Base-by-base conservation (phyloP, 92 coral and sea anemone species). In the Bergia puertoricense region DNA sequence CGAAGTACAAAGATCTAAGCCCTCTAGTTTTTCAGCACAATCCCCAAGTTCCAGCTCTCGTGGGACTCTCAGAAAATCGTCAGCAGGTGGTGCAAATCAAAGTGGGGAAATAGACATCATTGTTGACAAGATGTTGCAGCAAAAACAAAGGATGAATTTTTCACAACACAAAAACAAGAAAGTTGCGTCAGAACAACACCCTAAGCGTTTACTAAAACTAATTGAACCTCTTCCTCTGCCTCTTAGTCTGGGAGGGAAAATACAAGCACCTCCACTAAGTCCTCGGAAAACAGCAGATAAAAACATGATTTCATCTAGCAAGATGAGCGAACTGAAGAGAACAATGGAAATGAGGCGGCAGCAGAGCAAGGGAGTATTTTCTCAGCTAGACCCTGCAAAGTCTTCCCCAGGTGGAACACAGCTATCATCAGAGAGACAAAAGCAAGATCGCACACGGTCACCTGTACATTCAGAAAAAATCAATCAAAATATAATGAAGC, bases 221-320 rank as follows among this genome's bases (percentile, higher is more conserved):
- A 84, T 71, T 15, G 87, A 84, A 36, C 67, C 87, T 23, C 77
- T 71, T 42, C 87, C 67, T 84, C 41, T 84, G 65, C 65, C 79
- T 46, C 45, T 44, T n/a, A 82, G 59, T 65, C 23, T 65, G 5
- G 75, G 40, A 3, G 56, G 44, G 10, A 84, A 48, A 16, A 41
- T 15, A n/a, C 87, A 84, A 30, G 72, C 66, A n/a, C 66, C 66
- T 1, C 79, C 87, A 45, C 30, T 43, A 69, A 84, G 79, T 36
- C 79, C 87, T 6, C 56, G 36, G n/a, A 84, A 84, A 37, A 3
- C 13, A 6, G 42, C 59, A 80, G 85, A 80, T 38, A 69, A 51
- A 13, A 69, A 82, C 62, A 18, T 51, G 7, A 46, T 84, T 36
- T 84, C 87, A 71, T 9, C 57, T 8, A 74, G 75, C 42, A 84